Base-by-base conservation (phyloP, 1,140 invertebrate genomes). In the Drosophila paulistorum region DNA sequence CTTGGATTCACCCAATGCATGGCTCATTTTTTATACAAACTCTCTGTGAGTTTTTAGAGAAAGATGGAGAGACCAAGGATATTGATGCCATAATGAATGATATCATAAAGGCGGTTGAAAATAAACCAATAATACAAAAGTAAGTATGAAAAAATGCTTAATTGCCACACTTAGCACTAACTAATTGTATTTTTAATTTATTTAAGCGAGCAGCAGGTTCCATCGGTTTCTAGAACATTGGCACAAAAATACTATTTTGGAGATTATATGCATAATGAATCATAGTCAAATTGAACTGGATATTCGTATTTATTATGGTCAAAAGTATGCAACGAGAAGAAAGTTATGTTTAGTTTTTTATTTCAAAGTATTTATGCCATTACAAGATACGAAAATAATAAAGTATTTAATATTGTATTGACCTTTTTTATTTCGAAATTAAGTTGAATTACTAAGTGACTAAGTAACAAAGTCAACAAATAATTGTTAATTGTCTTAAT, bases 181-280 rank as follows among this genome's bases (percentile, higher is more conserved):
- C 23, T 3, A 26, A 26, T 26, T 26, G 23, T 14, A 58, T 48
- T 1, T 35, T 48, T 10, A 42, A 30, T 30, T 60, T 33, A 14
- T 79, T 77, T 7, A 55, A 91, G 90, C n/a, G 66, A 76, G 33
- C 51, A 57, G 17, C 90, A 91, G 69, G 73, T 91, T 23, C 90
- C 90, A 45, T 74, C 87, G 6, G 77, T 87, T 7, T 84, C 79
- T 20, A 89, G 72, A 11, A 90, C 75, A n/a, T 58, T 91, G n/a
- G 87, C 90, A 30, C 58, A 67, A 7, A 85, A 85, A 64, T 91
- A 87, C 42, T 54, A 73, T n/a, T 91, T 91, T 14, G 90, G 90
- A 60, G 74, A 91, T 65, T 91, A 87, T 65, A 55, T 62, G 33
- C 35, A 91, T 91, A 35, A 23, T 23, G 1, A 23, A 2, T 23